phyloP scores from a whole-genome alignment of 2,888 invertebrate genomes.

The Hydroisotoma schaefferi region DNA sequence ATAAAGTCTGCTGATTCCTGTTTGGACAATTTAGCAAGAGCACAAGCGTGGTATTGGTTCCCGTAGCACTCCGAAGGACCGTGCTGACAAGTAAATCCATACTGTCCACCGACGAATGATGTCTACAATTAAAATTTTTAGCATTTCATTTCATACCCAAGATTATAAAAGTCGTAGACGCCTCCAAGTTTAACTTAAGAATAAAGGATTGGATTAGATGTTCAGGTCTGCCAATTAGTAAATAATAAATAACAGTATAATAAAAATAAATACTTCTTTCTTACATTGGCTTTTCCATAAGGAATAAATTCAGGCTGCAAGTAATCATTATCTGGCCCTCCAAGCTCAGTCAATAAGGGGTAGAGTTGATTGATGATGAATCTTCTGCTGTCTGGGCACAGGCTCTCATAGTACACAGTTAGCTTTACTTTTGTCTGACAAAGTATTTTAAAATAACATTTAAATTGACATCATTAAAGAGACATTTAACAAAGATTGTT shows the following conservation, averaged over 20 bases:
- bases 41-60: constrained; percentile 50
- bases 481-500: neutral
- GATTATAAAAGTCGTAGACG: neutral
- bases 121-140: constrained; percentile 17
- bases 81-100: constrained; percentile 49
- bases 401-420: constrained; percentile 29
- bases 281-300: constrained; percentile 37
- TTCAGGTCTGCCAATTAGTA: neutral
- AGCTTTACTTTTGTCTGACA: constrained; percentile 27
- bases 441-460: neutral
- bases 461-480: neutral
- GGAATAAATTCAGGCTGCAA: constrained; percentile 31
- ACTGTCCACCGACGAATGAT: constrained; percentile 28
- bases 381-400: constrained; percentile 32
- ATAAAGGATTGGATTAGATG: neutral
- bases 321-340: constrained; percentile 25
- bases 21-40: constrained; percentile 41
- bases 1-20: constrained; percentile 46
- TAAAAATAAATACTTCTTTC: neutral
- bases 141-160: neutral
- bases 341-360: constrained; percentile 23
- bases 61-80: constrained; percentile 50
- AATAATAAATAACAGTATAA: neutral
- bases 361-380: constrained; percentile 38
- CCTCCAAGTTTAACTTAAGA: neutral